A percentile compares a stretch with the other conserved stretches of the same genome.
These are phyloP conservation scores for Steatocranus sp. DNA, from an alignment of 2,797 vertebrate genomes.

Conservation along the genomic window DNA sequence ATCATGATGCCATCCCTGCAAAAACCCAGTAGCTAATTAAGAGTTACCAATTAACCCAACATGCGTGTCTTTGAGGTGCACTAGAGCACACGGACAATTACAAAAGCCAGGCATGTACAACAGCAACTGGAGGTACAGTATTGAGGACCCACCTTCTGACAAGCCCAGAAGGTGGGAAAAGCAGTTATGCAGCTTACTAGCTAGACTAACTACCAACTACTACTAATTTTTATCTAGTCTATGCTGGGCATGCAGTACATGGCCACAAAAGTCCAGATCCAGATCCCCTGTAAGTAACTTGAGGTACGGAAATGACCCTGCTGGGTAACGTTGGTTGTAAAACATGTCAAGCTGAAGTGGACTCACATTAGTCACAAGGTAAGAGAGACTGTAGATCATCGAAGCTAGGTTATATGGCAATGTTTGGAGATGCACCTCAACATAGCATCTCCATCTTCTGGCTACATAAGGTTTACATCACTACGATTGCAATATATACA, in stretches of 20 bases:
- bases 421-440: neutral
- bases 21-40: neutral
- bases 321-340: neutral
- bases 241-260: neutral
- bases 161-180: neutral
- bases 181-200: neutral
- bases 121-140: neutral
- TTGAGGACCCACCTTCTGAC: neutral
- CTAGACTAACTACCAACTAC: neutral
- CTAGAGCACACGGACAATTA: neutral
- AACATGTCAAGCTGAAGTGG: neutral
- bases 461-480: neutral
- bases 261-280: neutral
- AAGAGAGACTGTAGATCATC: neutral
- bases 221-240: neutral
- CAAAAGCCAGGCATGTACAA: neutral
- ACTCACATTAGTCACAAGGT: neutral
- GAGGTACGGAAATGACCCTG: neutral
- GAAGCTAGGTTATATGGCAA: neutral
- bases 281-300: neutral
- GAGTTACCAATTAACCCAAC: neutral
- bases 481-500: accelerated
- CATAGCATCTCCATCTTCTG: neutral
- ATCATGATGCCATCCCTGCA: neutral
- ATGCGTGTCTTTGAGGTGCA: neutral